These are phyloP conservation scores for Petrocephalus schoutedeni DNA, from an alignment of 2,797 vertebrate genomes.

Conservation along the genomic window DNA sequence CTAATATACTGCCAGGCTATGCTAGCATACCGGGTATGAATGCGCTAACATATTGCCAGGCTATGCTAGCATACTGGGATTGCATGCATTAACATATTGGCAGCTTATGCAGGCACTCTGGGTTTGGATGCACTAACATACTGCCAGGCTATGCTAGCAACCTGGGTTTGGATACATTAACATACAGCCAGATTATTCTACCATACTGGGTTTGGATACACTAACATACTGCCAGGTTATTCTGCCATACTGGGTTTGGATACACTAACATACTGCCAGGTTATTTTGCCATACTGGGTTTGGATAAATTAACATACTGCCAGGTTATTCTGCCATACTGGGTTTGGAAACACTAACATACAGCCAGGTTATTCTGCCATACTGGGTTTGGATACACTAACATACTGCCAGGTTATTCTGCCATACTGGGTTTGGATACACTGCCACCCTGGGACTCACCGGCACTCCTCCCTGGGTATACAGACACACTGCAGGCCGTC, in stretches of 20 bases:
- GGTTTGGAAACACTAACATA: no score
- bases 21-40: not conserved
- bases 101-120: not conserved
- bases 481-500: conserved; percentile 68
- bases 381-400: not conserved
- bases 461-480: conserved; percentile 65
- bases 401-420: not conserved
- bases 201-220: not conserved
- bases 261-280: not conserved
- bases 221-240: not conserved
- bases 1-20: not conserved
- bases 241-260: not conserved
- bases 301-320: no score
- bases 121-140: not conserved
- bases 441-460: conserved; percentile 52
- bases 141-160: not conserved
- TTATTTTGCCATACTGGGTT: not conserved
- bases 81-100: not conserved
- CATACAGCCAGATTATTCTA: not conserved
- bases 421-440: not conserved
- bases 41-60: not conserved
- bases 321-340: no score
- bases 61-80: not conserved
- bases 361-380: no score
- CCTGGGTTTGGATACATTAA: not conserved